phyloP scores from a whole-genome alignment of 2,113 vertebrate species.

The Mobula birostris region DNA sequence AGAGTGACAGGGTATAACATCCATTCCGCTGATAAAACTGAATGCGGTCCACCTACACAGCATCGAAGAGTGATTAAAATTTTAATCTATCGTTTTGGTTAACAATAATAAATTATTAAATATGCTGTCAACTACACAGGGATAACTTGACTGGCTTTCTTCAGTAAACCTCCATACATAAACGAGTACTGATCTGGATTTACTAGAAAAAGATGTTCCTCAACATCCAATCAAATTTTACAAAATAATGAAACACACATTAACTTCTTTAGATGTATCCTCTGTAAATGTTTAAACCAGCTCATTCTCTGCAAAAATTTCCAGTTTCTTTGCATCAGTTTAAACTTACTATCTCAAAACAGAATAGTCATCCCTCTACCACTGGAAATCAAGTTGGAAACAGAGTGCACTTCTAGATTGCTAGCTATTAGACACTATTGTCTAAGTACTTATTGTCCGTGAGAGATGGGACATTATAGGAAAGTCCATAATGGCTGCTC shows the following conservation, averaged over 20 bases:
- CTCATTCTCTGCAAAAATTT: not conserved
- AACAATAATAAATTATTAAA: too few relatives aligned
- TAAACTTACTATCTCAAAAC: not conserved
- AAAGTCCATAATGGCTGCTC: not conserved
- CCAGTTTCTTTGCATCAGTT: not conserved
- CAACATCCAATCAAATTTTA: not conserved
- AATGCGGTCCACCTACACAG: slow-evolving; percentile 80
- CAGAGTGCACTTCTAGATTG: not conserved
- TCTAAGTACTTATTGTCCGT: not conserved
- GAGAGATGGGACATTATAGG: not conserved
- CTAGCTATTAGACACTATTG: not conserved
- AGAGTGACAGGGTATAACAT: slow-evolving; percentile 67
- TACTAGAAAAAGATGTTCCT: not conserved
- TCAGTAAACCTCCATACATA: not conserved
- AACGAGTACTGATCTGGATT: not conserved
- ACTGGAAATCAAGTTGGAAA: not conserved
- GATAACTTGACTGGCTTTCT: not conserved
- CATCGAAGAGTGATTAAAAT: not conserved
- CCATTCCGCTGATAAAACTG: slow-evolving; percentile 74
- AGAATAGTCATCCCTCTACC: not conserved
- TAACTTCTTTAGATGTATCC: not conserved
- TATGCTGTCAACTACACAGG: not conserved
- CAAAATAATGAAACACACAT: not conserved
- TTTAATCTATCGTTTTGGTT: not conserved
- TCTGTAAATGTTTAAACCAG: not conserved